These are phyloP conservation scores for Nymphalis c-album DNA, from an alignment of 2,888 invertebrate species.

Conservation along the genomic window DNA sequence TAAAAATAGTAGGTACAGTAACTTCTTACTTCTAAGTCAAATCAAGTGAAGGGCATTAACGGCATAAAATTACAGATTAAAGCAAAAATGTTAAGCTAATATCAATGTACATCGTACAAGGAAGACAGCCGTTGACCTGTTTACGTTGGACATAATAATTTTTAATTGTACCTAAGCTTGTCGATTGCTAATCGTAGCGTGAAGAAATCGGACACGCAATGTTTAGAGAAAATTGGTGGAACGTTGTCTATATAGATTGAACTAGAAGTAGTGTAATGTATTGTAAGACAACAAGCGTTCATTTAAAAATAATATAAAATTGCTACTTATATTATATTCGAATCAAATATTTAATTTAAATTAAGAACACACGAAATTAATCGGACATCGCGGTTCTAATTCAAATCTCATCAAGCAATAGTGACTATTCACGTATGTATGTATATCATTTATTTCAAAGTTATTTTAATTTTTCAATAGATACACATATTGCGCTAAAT, in stretches of 20 bases:
- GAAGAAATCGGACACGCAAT: slow-evolving; percentile 22
- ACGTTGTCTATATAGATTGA: slow-evolving; percentile 12
- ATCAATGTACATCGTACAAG: neutral
- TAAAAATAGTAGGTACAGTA: too few relatives aligned
- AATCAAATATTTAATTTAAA: neutral
- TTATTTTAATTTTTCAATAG: too few relatives aligned
- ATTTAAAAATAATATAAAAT: neutral
- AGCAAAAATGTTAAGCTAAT: too few relatives aligned
- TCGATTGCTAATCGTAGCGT: slow-evolving; percentile 19
- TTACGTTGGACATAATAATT: slow-evolving; percentile 12
- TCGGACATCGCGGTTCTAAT: too few relatives aligned
- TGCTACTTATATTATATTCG: neutral
- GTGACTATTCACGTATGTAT: too few relatives aligned
- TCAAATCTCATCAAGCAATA: too few relatives aligned
- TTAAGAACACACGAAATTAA: too few relatives aligned
- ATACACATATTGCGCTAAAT: too few relatives aligned
- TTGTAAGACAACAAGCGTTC: neutral
- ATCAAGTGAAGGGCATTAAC: too few relatives aligned
- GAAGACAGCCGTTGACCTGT: slow-evolving; percentile 11
- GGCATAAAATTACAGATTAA: too few relatives aligned
- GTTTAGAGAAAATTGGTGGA: slow-evolving; percentile 17
- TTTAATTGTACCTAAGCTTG: slow-evolving; percentile 17
- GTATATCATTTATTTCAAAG: too few relatives aligned
- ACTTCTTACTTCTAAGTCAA: too few relatives aligned
- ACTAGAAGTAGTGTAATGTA: neutral